phyloP scores from a whole-genome alignment of 2,888 invertebrate species.

The Philhelius pedissequus region DNA sequence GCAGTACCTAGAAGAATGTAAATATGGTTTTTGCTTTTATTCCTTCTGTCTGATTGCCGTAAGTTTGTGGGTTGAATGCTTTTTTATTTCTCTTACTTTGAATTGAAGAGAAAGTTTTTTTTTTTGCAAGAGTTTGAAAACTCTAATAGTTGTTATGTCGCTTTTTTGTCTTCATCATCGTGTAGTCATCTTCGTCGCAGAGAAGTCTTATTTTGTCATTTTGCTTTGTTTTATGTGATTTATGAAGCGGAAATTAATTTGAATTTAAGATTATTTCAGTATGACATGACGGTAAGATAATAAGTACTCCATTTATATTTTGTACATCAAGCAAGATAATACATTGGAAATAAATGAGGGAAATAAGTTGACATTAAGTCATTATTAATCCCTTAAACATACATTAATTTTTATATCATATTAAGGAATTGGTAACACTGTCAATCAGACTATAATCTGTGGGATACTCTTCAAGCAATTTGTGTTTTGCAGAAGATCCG shows the following conservation, averaged over 20 bases:
- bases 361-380: background rate
- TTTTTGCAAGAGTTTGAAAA: constrained; percentile 1
- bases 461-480: too few species aligned
- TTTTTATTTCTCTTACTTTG: background rate
- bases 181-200: background rate
- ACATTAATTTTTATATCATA: too few species aligned
- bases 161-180: background rate
- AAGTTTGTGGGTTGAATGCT: constrained; percentile 29
- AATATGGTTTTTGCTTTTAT: constrained; percentile 9
- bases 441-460: too few species aligned
- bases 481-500: too few species aligned
- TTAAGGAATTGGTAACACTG: too few species aligned
- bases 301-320: background rate
- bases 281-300: constrained; percentile 29
- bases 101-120: constrained; percentile 1
- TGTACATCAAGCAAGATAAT: background rate
- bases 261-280: constrained; percentile 44
- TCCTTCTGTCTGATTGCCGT: constrained; percentile 20
- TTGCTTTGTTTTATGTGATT: constrained; percentile 47
- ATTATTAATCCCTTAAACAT: too few species aligned
- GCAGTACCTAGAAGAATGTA: constrained; percentile 15
- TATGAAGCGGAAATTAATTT: constrained; percentile 61
- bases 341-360: background rate
- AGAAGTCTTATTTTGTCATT: background rate
- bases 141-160: background rate